Percentiles rank a stretch among this genome's conserved stretches.
These are phyloP conservation scores for Eudyptes chrysolophus DNA, from an alignment of 2,113 vertebrate genomes.

Conservation along the genomic window DNA sequence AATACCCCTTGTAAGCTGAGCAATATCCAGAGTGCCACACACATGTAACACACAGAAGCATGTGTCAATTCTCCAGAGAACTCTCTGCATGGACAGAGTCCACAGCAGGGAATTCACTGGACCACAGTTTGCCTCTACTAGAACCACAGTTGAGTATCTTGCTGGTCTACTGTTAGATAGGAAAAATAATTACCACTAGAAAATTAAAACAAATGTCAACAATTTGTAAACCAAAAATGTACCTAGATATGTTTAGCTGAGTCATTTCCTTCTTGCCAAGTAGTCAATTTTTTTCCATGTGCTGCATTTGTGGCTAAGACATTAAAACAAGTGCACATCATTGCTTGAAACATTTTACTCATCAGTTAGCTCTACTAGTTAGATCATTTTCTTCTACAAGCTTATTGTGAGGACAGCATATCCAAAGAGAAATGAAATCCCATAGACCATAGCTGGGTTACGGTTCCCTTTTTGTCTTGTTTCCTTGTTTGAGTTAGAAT, in stretches of 20 bases:
- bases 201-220: not conserved
- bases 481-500: not conserved
- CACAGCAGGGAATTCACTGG: not conserved
- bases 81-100: not conserved
- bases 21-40: not conserved
- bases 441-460: not conserved
- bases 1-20: not conserved
- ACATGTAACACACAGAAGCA: fast-evolving
- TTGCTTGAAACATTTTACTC: not conserved
- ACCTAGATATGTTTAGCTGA: not conserved
- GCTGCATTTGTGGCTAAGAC: not conserved
- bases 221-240: fast-evolving
- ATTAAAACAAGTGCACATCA: not conserved
- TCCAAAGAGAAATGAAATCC: not conserved
- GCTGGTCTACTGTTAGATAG: not conserved
- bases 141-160: not conserved
- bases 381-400: not conserved
- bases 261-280: not conserved
- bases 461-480: not conserved
- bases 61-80: not conserved
- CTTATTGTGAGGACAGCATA: not conserved
- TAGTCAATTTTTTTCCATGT: not conserved
- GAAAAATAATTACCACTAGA: not conserved
- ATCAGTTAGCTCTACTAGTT: not conserved
- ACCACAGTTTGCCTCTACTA: not conserved